Evolutionary conservation across 2,888 invertebrate genomes (phyloP).

Genomic region (Frankliniella intonsa): DNA sequence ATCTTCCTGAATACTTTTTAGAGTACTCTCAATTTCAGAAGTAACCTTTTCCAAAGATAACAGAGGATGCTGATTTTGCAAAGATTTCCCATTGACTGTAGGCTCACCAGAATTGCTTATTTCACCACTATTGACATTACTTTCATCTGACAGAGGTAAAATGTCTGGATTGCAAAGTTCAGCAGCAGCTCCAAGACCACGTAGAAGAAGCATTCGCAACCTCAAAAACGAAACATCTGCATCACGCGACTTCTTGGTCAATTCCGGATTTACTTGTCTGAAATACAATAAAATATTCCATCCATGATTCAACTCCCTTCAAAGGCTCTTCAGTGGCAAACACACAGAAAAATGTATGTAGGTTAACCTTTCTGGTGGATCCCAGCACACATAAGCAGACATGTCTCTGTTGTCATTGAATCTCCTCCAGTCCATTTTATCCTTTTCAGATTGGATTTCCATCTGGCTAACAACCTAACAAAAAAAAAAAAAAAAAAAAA

Average conservation of each 20-base stretch:
- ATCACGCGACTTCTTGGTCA: not conserved
- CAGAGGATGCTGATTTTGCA: not conserved
- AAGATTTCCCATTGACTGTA: not conserved
- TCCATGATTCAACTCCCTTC: not conserved
- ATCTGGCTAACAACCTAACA: constrained; percentile 53
- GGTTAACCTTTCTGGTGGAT: constrained; percentile 49
- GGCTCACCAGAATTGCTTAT: not conserved
- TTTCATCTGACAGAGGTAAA: not conserved
- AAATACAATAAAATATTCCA: not conserved
- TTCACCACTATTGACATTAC: not conserved
- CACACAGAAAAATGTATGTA: not conserved
- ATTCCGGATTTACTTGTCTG: not conserved
- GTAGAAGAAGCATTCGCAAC: not conserved
- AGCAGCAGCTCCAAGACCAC: not conserved
- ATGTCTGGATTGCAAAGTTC: not conserved
- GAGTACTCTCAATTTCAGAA: not conserved
- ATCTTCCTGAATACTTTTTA: not conserved
- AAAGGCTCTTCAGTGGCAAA: not conserved
- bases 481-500: constrained; percentile 29
- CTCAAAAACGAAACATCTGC: not conserved
- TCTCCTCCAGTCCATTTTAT: constrained; percentile 53
- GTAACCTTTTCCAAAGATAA: not conserved
- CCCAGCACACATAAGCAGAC: constrained; percentile 64
- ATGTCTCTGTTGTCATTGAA: constrained; percentile 73
- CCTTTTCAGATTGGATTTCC: constrained; percentile 57